These are phyloP conservation scores for Aquatica leii DNA, from an alignment of 2,888 invertebrate genomes.

Conservation along the genomic window DNA sequence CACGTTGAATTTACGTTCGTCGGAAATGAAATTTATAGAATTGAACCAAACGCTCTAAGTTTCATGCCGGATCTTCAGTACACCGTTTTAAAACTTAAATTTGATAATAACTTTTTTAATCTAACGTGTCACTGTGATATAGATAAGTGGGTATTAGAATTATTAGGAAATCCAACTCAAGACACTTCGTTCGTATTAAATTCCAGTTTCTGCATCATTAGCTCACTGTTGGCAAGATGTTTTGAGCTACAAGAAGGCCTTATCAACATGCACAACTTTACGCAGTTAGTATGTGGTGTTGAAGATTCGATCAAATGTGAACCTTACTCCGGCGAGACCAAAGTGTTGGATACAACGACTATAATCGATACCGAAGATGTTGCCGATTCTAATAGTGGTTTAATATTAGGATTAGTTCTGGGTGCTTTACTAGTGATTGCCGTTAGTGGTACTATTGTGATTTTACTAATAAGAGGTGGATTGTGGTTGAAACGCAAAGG, in stretches of 20 bases:
- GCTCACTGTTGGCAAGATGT: slow-evolving; percentile 67
- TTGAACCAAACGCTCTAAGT: slow-evolving; percentile 64
- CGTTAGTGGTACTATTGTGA: slow-evolving; percentile 63
- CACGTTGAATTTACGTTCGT: slow-evolving; percentile 62
- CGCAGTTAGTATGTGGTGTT: slow-evolving; percentile 67
- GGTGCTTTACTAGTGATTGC: slow-evolving; percentile 65
- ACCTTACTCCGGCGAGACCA: slow-evolving; percentile 60
- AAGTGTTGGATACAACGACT: slow-evolving; percentile 53
- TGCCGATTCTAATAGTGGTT: slow-evolving; percentile 45
- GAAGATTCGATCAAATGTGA: slow-evolving; percentile 67
- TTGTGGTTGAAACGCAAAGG: slow-evolving; percentile 68
- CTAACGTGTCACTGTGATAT: slow-evolving; percentile 71
- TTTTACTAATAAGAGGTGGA: slow-evolving; percentile 65
- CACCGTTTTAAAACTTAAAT: slow-evolving; percentile 60
- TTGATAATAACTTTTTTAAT: slow-evolving; percentile 71
- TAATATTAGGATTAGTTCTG: slow-evolving; percentile 56
- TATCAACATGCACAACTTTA: slow-evolving; percentile 69
- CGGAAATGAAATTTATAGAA: slow-evolving; percentile 66
- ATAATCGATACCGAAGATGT: slow-evolving; percentile 48
- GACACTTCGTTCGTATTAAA: slow-evolving; percentile 60
- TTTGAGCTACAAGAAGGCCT: slow-evolving; percentile 72
- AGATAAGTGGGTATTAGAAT: slow-evolving; percentile 65
- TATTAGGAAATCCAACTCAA: slow-evolving; percentile 59
- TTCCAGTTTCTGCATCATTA: slow-evolving; percentile 71
- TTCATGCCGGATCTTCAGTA: slow-evolving; percentile 66